Conservation (phyloP, 1,140 invertebrate genomes). For the Bombus polaris region DNA sequence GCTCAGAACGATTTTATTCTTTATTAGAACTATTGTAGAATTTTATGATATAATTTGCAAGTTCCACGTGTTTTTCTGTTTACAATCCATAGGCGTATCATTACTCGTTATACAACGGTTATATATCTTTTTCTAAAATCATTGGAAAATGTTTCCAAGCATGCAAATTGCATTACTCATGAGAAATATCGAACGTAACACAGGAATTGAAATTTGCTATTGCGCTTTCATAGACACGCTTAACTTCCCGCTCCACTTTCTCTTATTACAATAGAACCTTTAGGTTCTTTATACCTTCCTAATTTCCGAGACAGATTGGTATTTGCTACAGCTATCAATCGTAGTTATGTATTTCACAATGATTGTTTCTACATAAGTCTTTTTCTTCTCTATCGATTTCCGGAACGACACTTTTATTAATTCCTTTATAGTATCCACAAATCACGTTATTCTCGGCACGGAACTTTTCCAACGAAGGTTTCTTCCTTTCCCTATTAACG, state of each 20-base stretch:
- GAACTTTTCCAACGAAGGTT: background rate
- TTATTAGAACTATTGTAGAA: no score
- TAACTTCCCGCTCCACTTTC: slow-evolving; percentile 69
- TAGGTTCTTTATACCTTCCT: slow-evolving; percentile 57
- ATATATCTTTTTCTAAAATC: background rate
- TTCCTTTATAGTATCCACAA: background rate
- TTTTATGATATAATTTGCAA: no score
- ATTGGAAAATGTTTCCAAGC: background rate
- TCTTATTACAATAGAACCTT: slow-evolving; percentile 71
- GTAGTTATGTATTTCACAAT: slow-evolving; percentile 12
- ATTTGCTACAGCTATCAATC: slow-evolving; percentile 39
- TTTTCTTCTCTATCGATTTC: slow-evolving; percentile 14
- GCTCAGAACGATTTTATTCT: no score
- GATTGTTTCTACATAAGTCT: background rate
- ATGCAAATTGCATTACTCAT: slow-evolving; percentile 2
- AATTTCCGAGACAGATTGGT: slow-evolving; percentile 67
- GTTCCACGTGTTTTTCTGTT: no score
- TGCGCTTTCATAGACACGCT: slow-evolving; percentile 62
- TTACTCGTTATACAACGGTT: background rate
- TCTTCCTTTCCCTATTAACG: slow-evolving; percentile 36
- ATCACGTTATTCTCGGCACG: background rate
- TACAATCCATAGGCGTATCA: no score
- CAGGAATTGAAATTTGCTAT: slow-evolving; percentile 40
- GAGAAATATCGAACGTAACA: slow-evolving; percentile 42
- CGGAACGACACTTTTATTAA: background rate